Evolutionary conservation across 2,888 invertebrate species (phyloP).

Genomic region (Zonitis immaculata): DNA sequence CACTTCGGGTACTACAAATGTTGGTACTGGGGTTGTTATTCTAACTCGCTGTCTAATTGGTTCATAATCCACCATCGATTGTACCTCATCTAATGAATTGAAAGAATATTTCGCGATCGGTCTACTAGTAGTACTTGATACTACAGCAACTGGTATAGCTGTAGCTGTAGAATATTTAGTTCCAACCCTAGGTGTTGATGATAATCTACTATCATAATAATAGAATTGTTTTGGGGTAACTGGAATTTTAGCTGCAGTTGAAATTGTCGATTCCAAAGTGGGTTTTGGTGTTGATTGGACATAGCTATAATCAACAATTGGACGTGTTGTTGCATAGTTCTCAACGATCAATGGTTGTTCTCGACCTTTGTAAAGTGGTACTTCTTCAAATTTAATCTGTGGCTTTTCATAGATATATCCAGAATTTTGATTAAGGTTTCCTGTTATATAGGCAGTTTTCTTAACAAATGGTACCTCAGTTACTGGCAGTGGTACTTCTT

Average conservation of each 20-base stretch:
- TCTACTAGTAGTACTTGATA: constrained; percentile 24
- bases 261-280: constrained; percentile 45
- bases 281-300: constrained; percentile 36
- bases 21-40: constrained; percentile 14
- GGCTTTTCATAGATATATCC: constrained; percentile 27
- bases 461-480: constrained; percentile 40
- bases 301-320: constrained; percentile 16
- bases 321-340: constrained; percentile 7
- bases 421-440: constrained; percentile 19
- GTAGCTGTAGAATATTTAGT: constrained; percentile 20
- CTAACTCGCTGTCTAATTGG: constrained; percentile 14
- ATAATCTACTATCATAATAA: constrained; percentile 32
- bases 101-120: constrained; percentile 33
- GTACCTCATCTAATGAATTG: constrained; percentile 32
- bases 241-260: constrained; percentile 35
- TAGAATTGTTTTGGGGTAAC: constrained; percentile 28
- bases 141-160: constrained; percentile 8
- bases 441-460: constrained; percentile 41
- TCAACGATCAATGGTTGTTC: constrained; percentile 37
- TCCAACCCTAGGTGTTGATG: constrained; percentile 22
- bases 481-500: constrained; percentile 21
- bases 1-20: constrained; percentile 9
- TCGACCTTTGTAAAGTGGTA: constrained; percentile 26
- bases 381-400: constrained; percentile 29
- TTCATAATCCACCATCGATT: constrained; percentile 17